Evolutionary conservation across 2,797 vertebrate species (phyloP).

Genomic region (Fistularia tabacaria): DNA sequence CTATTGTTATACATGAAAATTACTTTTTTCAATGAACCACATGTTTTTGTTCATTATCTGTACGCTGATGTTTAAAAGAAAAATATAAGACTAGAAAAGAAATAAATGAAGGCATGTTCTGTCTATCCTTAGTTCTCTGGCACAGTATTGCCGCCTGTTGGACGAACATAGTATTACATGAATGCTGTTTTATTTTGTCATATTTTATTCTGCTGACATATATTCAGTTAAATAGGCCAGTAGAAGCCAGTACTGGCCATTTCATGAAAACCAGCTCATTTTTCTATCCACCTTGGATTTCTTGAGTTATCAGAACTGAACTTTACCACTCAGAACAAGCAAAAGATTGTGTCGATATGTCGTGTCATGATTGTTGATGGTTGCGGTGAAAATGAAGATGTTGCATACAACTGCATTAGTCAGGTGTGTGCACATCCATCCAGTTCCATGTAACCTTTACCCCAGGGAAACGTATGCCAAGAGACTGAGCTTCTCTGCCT

Average conservation of each 20-base stretch:
- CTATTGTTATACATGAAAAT: slow-evolving; percentile 55
- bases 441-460: slow-evolving; percentile 31
- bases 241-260: slow-evolving; percentile 42
- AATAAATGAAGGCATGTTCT: slow-evolving; percentile 52
- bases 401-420: slow-evolving; percentile 14
- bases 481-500: slow-evolving; percentile 41
- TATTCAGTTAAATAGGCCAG: slow-evolving; percentile 52
- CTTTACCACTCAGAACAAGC: slow-evolving; percentile 40
- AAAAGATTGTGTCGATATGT: slow-evolving; percentile 49
- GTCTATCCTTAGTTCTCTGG: slow-evolving; percentile 48
- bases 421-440: slow-evolving; percentile 39
- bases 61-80: slow-evolving; percentile 36
- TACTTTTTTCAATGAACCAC: slow-evolving; percentile 48
- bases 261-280: slow-evolving; percentile 4
- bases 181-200: slow-evolving; percentile 48
- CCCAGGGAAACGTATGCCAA: slow-evolving; percentile 49
- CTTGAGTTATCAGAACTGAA: slow-evolving; percentile 36
- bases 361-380: slow-evolving; percentile 46
- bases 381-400: slow-evolving; percentile 33
- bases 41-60: slow-evolving; percentile 48
- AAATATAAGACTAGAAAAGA: slow-evolving; percentile 18
- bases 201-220: slow-evolving; percentile 32
- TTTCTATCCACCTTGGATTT: slow-evolving; percentile 9
- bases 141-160: slow-evolving; percentile 63
- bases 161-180: slow-evolving; percentile 52